Base-by-base conservation (phyloP, 2,797 vertebrate genomes). In the Falco biarmicus region DNA sequence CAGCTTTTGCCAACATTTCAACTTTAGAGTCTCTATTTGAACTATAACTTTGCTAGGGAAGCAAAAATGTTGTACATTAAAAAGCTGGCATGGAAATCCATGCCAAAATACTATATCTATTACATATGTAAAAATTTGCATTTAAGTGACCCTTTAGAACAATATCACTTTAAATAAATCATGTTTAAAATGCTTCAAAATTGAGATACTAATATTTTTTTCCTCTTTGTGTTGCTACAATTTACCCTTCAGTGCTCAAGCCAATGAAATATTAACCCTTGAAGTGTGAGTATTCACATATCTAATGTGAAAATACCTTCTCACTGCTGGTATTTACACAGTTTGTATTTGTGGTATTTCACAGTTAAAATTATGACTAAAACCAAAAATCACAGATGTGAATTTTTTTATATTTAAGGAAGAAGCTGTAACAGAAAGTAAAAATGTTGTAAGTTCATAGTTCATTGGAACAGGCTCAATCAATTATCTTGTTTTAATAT, bases 341-440 rank as follows among this genome's bases (percentile, higher is more conserved):
- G 15, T 53, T 66, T 71, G 13, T 54, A 28, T 88, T 94, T 96
- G 79, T 87, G 53, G 43, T 74, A 8, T 50, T 89, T 94, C 18
- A 32, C 89, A 87, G 65, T 63, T 70, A 83, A 95, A 95, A 84
- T 64, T 70, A 51, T 31, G 48, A 13, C 60, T 91, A 81, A 84
- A 92, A 85, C 45, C 65, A 74, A 57, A 83, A 93, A 71, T 17
- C 48, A 37, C 39, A 51, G 63, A 53, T 57, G n/a, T 54, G 37
- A 17, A 45, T 19, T 37, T 73, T 90, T 75, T 88, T 29, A 13
- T 57, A 37, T 10, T 66, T 47, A 75, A 70, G 74, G 79, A 94
- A 93, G 39, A 53, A 89, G 32, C 60, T 69, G 69, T 32, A 68
- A 56, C 82, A 54, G 86, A 81, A 65, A 69, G 81, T 71, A 75